Percentiles rank a stretch among this genome's conserved stretches.
Evolutionary conservation across 2,797 vertebrate species (phyloP).

Genomic region (Morus bassanus): DNA sequence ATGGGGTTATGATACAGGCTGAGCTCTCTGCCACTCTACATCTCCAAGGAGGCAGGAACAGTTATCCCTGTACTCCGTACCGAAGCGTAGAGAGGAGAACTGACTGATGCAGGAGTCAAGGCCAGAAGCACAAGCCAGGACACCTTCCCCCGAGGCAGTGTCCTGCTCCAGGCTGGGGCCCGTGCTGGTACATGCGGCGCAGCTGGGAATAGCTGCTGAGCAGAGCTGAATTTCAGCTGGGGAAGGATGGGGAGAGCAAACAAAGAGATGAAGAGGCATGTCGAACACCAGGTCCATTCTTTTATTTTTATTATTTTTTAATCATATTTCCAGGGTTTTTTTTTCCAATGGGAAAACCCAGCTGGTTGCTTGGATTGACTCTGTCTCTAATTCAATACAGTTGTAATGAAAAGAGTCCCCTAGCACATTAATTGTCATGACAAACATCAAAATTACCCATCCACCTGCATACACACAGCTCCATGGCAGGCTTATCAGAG

Average conservation of each 20-base stretch:
- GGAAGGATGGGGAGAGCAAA: not conserved
- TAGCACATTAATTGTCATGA: slow-evolving; percentile 62
- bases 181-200: rapidly evolving
- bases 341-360: not conserved
- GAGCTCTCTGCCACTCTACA: not conserved
- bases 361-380: slow-evolving; percentile 5
- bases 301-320: not conserved
- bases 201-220: not conserved
- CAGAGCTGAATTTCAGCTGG: not conserved
- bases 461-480: not conserved
- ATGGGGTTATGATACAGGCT: not conserved
- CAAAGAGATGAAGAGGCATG: not conserved
- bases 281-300: not conserved
- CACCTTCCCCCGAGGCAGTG: not conserved
- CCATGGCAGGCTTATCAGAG: not conserved
- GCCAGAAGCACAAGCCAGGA: not conserved
- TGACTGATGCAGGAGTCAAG: not conserved
- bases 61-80: not conserved
- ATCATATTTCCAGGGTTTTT: not conserved
- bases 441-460: slow-evolving; percentile 53
- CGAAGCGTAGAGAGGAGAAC: not conserved
- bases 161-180: not conserved
- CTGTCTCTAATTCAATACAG: slow-evolving; percentile 20
- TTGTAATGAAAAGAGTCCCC: slow-evolving; percentile 41
- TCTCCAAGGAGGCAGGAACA: not conserved